Conservation (phyloP, 2,797 vertebrate species). For the Bradypus variegatus region DNA sequence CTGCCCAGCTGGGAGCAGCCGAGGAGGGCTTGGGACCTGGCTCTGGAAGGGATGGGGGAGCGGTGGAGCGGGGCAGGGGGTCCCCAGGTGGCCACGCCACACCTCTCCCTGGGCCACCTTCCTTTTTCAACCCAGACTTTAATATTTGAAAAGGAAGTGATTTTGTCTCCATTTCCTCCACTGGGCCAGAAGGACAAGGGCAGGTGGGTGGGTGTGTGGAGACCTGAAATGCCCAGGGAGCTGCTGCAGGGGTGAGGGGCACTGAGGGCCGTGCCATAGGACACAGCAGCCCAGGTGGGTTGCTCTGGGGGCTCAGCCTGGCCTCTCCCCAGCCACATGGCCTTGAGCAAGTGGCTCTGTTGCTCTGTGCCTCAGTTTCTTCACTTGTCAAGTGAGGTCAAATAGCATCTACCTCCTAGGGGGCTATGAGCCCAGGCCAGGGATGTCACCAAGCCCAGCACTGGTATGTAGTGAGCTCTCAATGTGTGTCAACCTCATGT, state of each 20-base stretch:
- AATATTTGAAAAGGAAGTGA: neutral
- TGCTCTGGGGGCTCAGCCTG: neutral
- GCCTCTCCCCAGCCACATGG: neutral
- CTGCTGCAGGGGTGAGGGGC: too few species aligned
- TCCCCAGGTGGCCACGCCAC: neutral
- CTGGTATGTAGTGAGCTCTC: fast-evolving
- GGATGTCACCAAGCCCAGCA: fast-evolving
- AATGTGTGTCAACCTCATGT: too few species aligned
- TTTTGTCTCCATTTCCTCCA: neutral
- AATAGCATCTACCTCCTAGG: neutral
- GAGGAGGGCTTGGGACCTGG: neutral
- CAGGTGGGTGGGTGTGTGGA: too few species aligned
- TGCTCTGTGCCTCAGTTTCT: neutral
- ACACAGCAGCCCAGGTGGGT: neutral
- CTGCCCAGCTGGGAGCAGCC: too few species aligned
- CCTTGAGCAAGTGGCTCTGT: neutral
- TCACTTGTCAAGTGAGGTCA: neutral
- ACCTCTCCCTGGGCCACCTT: too few species aligned
- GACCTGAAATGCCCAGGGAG: neutral
- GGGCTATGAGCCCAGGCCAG: neutral
- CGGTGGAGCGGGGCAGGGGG: neutral
- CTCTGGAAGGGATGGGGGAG: neutral
- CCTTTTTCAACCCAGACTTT: neutral
- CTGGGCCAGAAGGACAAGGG: too few species aligned
- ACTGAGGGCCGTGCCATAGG: too few species aligned